phyloP scores from a whole-genome alignment of 2,888 invertebrate genomes.

The Empis livida region DNA sequence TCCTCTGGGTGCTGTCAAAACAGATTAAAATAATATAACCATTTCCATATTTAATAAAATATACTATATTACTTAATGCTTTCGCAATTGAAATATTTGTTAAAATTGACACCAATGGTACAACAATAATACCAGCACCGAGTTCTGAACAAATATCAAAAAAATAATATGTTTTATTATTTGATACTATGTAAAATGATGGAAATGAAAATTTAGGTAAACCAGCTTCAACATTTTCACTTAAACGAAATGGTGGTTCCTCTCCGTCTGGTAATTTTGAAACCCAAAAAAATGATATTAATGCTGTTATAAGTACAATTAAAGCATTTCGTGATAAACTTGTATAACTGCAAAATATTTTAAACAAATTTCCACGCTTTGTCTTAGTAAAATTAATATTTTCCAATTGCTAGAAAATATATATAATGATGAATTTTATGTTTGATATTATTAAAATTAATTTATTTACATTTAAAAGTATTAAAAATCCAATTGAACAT shows the following conservation, averaged over 20 bases:
- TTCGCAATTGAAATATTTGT: slow-evolving; percentile 93
- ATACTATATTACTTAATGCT: slow-evolving; percentile 67
- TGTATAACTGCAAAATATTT: slow-evolving; percentile 51
- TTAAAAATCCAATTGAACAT: slow-evolving; percentile 50
- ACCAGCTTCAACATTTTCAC: slow-evolving; percentile 46
- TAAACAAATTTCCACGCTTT: slow-evolving; percentile 30
- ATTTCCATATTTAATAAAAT: not conserved
- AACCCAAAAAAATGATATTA: slow-evolving; percentile 42
- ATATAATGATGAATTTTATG: not conserved
- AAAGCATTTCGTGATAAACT: slow-evolving; percentile 69
- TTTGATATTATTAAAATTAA: slow-evolving; percentile 14
- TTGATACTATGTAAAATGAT: slow-evolving; percentile 43
- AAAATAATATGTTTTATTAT: slow-evolving; percentile 45
- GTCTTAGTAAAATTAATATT: slow-evolving; percentile 37
- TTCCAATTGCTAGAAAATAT: slow-evolving; percentile 45
- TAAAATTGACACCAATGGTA: slow-evolving; percentile 75
- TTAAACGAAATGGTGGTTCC: slow-evolving; percentile 45
- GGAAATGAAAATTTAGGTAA: slow-evolving; percentile 54
- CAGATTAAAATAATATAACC: slow-evolving; percentile 7
- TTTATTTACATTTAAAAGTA: slow-evolving; percentile 49
- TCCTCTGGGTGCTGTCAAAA: slow-evolving; percentile 45
- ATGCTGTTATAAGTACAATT: slow-evolving; percentile 51
- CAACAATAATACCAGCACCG: slow-evolving; percentile 62
- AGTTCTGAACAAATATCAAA: slow-evolving; percentile 54
- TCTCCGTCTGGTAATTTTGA: slow-evolving; percentile 31